Percentiles rank a stretch among this genome's conserved stretches.
Conservation (phyloP, 1,140 invertebrate genomes). For the Tetranychus urticae region DNA sequence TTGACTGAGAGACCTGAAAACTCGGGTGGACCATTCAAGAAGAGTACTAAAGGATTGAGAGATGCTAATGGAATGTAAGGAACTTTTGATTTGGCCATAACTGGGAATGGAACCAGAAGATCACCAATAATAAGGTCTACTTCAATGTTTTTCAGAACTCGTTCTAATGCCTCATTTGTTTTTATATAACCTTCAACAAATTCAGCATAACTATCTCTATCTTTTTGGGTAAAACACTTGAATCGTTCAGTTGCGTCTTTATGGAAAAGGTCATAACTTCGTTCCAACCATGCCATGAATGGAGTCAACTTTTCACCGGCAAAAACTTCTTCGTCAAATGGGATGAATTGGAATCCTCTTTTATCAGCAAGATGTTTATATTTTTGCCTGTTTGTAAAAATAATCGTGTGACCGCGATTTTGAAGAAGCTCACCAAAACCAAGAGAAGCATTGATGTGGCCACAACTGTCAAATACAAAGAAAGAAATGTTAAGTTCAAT, state of each 20-base stretch:
- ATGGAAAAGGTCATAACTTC: not conserved
- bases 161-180: not conserved
- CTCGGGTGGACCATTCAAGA: not conserved
- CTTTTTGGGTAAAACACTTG: not conserved
- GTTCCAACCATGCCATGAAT: not conserved
- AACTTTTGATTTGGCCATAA: not conserved
- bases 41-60: not conserved
- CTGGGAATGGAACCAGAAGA: not conserved
- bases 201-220: not conserved
- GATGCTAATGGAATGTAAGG: not conserved
- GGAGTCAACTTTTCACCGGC: not conserved
- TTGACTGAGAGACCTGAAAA: not conserved
- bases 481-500: too few relatives aligned
- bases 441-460: not conserved
- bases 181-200: not conserved
- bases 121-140: not conserved
- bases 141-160: not conserved
- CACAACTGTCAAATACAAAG: not conserved
- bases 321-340: not conserved
- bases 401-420: not conserved
- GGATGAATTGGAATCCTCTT: not conserved
- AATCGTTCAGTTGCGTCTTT: not conserved
- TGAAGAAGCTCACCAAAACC: not conserved
- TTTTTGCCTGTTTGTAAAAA: not conserved
- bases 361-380: not conserved